phyloP scores from a whole-genome alignment of 2,888 invertebrate species.

The Eledona agricola region DNA sequence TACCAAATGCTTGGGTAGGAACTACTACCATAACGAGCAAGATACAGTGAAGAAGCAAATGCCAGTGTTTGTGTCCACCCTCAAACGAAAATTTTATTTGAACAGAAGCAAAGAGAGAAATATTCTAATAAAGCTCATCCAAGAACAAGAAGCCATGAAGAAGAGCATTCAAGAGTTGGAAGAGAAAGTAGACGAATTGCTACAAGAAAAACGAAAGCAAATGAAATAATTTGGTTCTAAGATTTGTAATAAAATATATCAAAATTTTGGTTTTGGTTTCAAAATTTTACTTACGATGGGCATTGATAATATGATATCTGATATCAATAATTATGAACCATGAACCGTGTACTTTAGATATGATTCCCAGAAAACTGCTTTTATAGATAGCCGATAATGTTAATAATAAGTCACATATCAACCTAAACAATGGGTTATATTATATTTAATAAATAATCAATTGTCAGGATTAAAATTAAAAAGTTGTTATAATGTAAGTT shows the following conservation, averaged over 20 bases:
- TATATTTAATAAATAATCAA: too few species aligned
- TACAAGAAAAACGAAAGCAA: conserved; percentile 15
- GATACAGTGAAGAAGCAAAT: conserved; percentile 49
- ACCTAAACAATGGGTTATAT: too few species aligned
- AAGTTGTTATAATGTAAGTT: too few species aligned
- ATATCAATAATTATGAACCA: too few species aligned
- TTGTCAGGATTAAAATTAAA: too few species aligned
- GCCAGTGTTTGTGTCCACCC: conserved; percentile 56
- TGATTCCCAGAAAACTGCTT: too few species aligned
- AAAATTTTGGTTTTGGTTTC: not conserved
- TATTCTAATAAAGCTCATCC: conserved; percentile 25
- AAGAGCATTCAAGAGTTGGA: conserved; percentile 35
- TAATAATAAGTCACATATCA: too few species aligned
- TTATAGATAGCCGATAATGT: too few species aligned
- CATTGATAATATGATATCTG: too few species aligned
- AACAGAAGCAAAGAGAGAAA: conserved; percentile 54
- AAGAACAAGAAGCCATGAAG: conserved; percentile 37
- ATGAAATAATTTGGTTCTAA: conserved; percentile 2
- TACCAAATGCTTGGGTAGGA: conserved; percentile 54
- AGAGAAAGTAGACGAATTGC: conserved; percentile 31
- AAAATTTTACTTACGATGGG: too few species aligned
- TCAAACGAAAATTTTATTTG: conserved; percentile 55
- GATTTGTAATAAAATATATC: not conserved
- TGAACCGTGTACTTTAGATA: too few species aligned
- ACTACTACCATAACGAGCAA: conserved; percentile 44